phyloP scores from a whole-genome alignment of 2,113 vertebrate genomes.

The Genyomyrus donnyi region DNA sequence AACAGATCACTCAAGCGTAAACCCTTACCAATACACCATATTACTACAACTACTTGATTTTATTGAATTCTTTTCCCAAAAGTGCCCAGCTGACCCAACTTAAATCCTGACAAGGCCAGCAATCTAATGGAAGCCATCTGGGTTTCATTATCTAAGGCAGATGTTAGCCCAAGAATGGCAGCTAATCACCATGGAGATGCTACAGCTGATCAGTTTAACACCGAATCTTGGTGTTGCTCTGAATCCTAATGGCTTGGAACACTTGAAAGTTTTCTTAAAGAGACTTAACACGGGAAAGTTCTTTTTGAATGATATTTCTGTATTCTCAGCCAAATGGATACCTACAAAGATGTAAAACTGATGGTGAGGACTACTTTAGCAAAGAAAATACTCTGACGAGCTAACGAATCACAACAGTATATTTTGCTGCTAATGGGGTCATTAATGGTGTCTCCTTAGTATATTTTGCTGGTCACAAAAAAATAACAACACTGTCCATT shows the following conservation, averaged over 20 bases:
- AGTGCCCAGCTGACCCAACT: background rate
- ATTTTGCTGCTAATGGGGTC: background rate
- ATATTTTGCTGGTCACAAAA: background rate
- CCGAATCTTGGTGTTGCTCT: background rate
- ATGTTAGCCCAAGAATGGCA: background rate
- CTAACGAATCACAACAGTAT: background rate
- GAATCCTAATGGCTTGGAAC: background rate
- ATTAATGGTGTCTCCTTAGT: background rate
- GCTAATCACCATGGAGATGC: background rate
- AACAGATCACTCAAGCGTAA: background rate
- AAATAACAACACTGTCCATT: background rate
- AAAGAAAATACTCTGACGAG: background rate
- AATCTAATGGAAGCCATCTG: background rate
- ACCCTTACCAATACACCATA: background rate
- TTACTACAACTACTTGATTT: background rate
- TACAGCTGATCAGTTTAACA: background rate
- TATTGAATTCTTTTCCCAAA: background rate
- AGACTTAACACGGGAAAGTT: background rate
- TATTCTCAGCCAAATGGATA: background rate
- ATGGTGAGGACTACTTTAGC: background rate
- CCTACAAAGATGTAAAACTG: background rate
- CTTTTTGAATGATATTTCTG: background rate
- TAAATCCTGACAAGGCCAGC: background rate
- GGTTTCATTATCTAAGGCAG: background rate
- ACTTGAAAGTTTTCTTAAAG: background rate